These are phyloP conservation scores for Cebus imitator DNA, from an alignment of 2,113 vertebrate genomes.

Conservation along the genomic window DNA sequence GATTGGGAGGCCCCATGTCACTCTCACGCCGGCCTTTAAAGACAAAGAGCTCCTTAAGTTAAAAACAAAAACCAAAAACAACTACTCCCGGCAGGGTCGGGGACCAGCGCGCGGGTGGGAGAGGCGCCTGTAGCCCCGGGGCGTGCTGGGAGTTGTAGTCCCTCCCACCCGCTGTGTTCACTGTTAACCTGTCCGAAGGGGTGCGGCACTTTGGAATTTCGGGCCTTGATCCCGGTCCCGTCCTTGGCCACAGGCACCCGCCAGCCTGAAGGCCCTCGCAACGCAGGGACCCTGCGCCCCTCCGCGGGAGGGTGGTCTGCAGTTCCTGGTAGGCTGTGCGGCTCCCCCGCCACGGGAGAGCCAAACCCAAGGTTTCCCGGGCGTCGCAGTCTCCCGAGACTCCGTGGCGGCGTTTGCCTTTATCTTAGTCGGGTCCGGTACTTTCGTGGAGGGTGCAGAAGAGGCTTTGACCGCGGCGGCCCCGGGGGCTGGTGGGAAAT, in stretches of 20 bases:
- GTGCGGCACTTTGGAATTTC: not conserved
- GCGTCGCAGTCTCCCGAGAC: not conserved
- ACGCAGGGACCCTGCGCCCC: accelerated
- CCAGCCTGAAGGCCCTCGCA: accelerated
- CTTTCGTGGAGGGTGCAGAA: not conserved
- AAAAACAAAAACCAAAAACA: not conserved
- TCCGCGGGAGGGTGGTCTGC: not conserved
- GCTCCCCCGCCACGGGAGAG: accelerated
- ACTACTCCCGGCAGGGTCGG: too few species aligned
- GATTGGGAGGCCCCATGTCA: accelerated
- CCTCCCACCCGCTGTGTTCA: accelerated
- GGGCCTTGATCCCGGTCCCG: accelerated
- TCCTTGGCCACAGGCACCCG: not conserved
- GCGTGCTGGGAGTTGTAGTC: not conserved
- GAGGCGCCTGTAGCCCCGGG: accelerated
- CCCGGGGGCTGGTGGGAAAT: not conserved
- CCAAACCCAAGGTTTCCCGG: not conserved
- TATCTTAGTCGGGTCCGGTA: too few species aligned
- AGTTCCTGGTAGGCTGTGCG: not conserved
- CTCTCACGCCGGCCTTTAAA: accelerated
- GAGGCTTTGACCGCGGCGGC: not conserved
- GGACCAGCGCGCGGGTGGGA: not conserved
- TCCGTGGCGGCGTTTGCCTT: accelerated
- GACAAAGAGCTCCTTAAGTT: too few species aligned
- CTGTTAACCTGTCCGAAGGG: not conserved